Base-by-base conservation (phyloP, 2,888 invertebrate species). In the Apotomis betuletana region DNA sequence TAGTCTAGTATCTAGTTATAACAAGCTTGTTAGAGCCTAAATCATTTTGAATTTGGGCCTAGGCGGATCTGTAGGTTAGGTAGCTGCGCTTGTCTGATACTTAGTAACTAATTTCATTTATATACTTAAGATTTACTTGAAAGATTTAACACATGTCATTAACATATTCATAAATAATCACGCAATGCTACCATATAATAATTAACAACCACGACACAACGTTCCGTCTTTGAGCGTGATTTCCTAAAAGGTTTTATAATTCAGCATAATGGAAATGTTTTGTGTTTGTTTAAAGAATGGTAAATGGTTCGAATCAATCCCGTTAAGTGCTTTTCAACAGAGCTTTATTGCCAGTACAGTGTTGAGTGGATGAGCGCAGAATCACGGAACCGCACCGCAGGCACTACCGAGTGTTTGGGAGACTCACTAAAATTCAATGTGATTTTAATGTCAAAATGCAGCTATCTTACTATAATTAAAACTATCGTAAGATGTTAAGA, bases 261-360 rank as follows among this genome's bases (percentile, higher is more conserved):
- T 90, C 90, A 88, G 87, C 87, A 89, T 90, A 91, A 91, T 92
- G 90, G 90, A 90, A 89, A 89, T 90, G 90, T 82, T 84, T 84
- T 91, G 89, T 92, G 90, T 91, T 92, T 92, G 90, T 91, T 90
- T 90, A 90, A 91, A 91, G 90, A 92, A 91, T 92, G 88, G 91
- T 90, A 91, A 92, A 92, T 92, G 90, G 90, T 89, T 88, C 89
- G 91, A 91, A 92, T 92, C 92, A 93, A 92, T 92, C 89, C 86
- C 87, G 90, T 87, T 92, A 92, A 92, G 92, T 93, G 92, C 89
- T 92, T 92, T 92, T 89, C 88, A 90, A 88, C 90, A 87, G 88
- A 90, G 91, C 90, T 92, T 92, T 93, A 92, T 91, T 90, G 91
- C 87, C 89, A 88, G 88, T 88, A 85, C 82, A 86, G 86, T 84